phyloP scores from a whole-genome alignment of 2,888 invertebrate species.

The Leucoptera coffeella region DNA sequence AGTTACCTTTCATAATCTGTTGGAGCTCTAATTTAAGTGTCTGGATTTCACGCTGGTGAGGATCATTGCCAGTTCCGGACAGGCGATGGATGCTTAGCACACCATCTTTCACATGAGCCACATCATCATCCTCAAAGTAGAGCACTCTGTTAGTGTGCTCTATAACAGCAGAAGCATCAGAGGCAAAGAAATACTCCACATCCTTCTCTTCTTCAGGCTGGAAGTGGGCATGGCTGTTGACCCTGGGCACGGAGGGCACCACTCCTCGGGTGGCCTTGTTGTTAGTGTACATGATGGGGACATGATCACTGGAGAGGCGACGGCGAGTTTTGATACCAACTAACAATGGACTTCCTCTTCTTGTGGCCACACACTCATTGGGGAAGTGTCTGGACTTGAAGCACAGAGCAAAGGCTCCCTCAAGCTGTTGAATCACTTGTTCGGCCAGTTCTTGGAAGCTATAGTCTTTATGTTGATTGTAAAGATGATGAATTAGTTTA shows the following conservation, averaged over 20 bases:
- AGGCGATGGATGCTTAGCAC: constrained; percentile 92
- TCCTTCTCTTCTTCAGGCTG: constrained; percentile 86
- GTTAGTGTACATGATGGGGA: constrained; percentile 86
- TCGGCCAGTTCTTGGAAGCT: constrained; percentile 95
- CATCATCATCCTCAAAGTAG: constrained; percentile 96
- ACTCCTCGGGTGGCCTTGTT: constrained; percentile 47
- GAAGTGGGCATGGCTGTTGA: constrained; percentile 86
- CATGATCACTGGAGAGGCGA: constrained; percentile 91
- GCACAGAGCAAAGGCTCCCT: constrained; percentile 97
- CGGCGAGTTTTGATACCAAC: constrained; percentile 97
- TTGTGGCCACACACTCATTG: constrained; percentile 93
- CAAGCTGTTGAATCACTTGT: constrained; percentile 93
- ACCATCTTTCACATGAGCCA: constrained; percentile 91
- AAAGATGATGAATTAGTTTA: constrained; percentile 90
- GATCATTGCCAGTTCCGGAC: constrained; percentile 59
- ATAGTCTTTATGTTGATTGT: constrained; percentile 79
- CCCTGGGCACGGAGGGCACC: constrained; percentile 68
- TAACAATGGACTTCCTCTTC: constrained; percentile 92
- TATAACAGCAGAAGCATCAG: constrained; percentile 97
- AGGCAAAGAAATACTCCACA: constrained; percentile 99
- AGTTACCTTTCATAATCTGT: constrained; percentile 99
- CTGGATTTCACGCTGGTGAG: constrained; percentile 88
- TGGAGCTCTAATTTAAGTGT: constrained; percentile 97
- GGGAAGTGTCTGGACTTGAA: constrained; percentile 96
- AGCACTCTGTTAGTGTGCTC: constrained; percentile 99